These are phyloP conservation scores for Neuroscelio doddi DNA, from an alignment of 2,888 invertebrate species.

Conservation along the genomic window DNA sequence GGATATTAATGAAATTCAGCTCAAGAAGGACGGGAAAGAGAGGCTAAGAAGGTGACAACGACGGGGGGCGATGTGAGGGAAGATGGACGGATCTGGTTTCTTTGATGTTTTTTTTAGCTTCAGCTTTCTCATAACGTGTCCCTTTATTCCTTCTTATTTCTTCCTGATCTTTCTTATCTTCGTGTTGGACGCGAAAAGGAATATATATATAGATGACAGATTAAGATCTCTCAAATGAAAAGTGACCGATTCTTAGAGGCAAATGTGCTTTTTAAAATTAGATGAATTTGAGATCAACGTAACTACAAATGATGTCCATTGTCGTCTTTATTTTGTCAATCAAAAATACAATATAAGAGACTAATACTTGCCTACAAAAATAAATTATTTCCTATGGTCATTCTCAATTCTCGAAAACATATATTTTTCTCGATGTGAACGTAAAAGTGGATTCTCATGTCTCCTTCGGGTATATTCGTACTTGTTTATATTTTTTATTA, in stretches of 20 bases:
- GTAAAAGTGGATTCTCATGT: background rate
- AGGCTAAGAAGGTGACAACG: conserved; percentile 42
- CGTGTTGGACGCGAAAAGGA: background rate
- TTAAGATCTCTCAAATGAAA: conserved; percentile 30
- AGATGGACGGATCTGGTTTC: conserved; percentile 37
- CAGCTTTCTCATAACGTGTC: background rate
- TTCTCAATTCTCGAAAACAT: conserved; percentile 4
- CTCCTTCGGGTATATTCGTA: too few relatives aligned
- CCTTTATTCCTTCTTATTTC: conserved; percentile 21
- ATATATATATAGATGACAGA: conserved; percentile 25
- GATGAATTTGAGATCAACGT: too few relatives aligned
- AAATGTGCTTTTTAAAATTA: too few relatives aligned
- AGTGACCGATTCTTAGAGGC: too few relatives aligned
- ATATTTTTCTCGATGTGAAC: conserved; percentile 1
- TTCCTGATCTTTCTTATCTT: conserved; percentile 30
- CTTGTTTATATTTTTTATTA: too few relatives aligned
- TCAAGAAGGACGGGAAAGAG: conserved; percentile 19
- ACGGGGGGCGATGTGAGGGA: background rate
- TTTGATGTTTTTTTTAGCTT: conserved; percentile 18
- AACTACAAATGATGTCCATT: too few relatives aligned
- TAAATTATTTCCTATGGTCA: too few relatives aligned
- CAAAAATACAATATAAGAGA: too few relatives aligned
- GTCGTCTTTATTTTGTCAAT: too few relatives aligned
- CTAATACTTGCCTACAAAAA: too few relatives aligned
- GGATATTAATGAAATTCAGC: conserved; percentile 50